Evolutionary conservation across 2,797 vertebrate species (phyloP).

Genomic region (Bothrops alternatus): DNA sequence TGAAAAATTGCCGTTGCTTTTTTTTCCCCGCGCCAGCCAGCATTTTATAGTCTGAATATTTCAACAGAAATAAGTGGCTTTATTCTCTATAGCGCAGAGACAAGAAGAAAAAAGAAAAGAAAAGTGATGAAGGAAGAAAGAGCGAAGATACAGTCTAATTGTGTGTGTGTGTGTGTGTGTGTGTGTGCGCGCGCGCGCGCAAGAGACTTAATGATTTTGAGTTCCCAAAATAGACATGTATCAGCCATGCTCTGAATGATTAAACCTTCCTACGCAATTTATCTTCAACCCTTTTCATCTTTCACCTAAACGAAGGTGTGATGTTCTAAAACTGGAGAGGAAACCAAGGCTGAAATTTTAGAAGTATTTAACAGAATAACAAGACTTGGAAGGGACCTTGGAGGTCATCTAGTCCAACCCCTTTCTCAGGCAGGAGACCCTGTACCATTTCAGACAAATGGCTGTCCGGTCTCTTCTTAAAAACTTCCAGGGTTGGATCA

Average conservation of each 20-base stretch:
- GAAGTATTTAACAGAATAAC: background rate
- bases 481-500: too few species aligned
- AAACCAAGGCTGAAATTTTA: background rate
- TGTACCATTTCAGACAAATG: background rate
- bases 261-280: background rate
- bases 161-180: background rate
- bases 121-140: conserved; percentile 30
- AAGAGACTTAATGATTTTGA: background rate
- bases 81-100: conserved; percentile 42
- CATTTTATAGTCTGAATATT: conserved; percentile 72
- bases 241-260: background rate
- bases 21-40: conserved; percentile 66
- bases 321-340: background rate
- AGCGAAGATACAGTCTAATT: background rate
- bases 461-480: too few species aligned
- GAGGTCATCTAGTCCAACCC: background rate
- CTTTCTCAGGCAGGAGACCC: background rate
- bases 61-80: conserved; percentile 58
- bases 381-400: background rate
- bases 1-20: conserved; percentile 70
- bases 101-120: conserved; percentile 23
- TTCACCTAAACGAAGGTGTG: background rate
- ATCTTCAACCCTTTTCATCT: background rate
- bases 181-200: background rate
- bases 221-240: background rate